Percentiles rank a stretch among this genome's conserved stretches.
Evolutionary conservation across 2,888 invertebrate genomes (phyloP).

Genomic region (Teinopalpus imperialis): DNA sequence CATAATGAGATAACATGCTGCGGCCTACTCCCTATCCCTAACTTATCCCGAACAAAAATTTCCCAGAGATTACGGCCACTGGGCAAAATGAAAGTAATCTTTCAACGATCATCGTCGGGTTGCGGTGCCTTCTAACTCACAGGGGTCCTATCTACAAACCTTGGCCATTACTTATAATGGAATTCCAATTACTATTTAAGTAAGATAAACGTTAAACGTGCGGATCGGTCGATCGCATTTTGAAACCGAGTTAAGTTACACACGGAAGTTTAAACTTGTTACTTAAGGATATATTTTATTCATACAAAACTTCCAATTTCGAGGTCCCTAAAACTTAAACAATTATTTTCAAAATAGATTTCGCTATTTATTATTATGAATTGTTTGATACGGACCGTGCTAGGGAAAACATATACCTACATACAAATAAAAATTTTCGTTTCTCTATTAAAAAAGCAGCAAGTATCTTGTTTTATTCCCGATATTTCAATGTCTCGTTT

Average conservation of each 20-base stretch:
- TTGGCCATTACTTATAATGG: slow-evolving; percentile 64
- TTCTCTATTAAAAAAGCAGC: slow-evolving; percentile 4
- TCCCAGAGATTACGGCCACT: slow-evolving; percentile 28
- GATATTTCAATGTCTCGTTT: slow-evolving; percentile 14
- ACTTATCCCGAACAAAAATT: slow-evolving; percentile 26
- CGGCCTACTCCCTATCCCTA: slow-evolving; percentile 28
- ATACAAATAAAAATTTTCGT: slow-evolving; percentile 35
- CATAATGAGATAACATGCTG: slow-evolving; percentile 54
- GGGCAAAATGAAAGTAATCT: slow-evolving; percentile 27
- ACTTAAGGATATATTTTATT: not conserved
- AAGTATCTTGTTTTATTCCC: slow-evolving; percentile 9
- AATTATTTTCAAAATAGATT: not conserved
- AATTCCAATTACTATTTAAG: slow-evolving; percentile 69
- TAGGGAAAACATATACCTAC: slow-evolving; percentile 26
- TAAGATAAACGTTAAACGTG: slow-evolving; percentile 62
- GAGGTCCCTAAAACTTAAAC: slow-evolving; percentile 3
- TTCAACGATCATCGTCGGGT: slow-evolving; percentile 23
- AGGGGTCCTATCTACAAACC: slow-evolving; percentile 57
- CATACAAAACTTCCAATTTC: slow-evolving; percentile 6
- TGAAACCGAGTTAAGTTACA: slow-evolving; percentile 31
- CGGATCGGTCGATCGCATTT: slow-evolving; percentile 29
- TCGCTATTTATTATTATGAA: slow-evolving; percentile 7
- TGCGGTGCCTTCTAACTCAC: slow-evolving; percentile 17
- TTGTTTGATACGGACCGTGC: slow-evolving; percentile 25
- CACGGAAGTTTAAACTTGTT: slow-evolving; percentile 8